Evolutionary conservation across 2,888 invertebrate species (phyloP).

Genomic region (Agrypnus murinus): DNA sequence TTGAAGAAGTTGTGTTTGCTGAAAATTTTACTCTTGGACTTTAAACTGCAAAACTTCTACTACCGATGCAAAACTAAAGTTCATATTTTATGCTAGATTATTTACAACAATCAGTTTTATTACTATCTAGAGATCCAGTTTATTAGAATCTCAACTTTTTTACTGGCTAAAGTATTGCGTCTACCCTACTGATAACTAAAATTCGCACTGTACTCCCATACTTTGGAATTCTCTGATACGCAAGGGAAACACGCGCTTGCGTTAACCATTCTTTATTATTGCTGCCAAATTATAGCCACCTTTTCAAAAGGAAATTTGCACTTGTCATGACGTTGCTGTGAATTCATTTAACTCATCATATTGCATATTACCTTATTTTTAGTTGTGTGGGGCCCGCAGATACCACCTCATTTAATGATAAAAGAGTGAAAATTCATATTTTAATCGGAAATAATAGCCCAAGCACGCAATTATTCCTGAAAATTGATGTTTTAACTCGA

Average conservation of each 20-base stretch:
- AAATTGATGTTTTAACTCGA: background rate
- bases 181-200: constrained; percentile 27
- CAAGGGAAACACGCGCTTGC: constrained; percentile 38
- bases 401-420: background rate
- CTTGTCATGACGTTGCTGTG: constrained; percentile 18
- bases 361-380: background rate
- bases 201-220: constrained; percentile 34
- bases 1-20: background rate
- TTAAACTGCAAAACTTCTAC: background rate
- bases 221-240: constrained; percentile 34
- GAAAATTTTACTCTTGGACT: background rate
- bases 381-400: too few relatives aligned
- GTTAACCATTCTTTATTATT: constrained; percentile 21
- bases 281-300: background rate
- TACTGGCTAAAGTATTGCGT: constrained; percentile 2
- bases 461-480: background rate
- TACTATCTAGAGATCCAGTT: too few relatives aligned
- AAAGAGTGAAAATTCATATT: background rate
- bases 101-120: too few relatives aligned
- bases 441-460: background rate
- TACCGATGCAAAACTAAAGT: background rate
- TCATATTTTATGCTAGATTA: too few relatives aligned
- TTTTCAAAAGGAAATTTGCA: constrained; percentile 19
- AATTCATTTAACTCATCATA: background rate
- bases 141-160: too few relatives aligned